Conservation (phyloP, 2,113 vertebrate species). For the Gymnorhina tibicen region DNA sequence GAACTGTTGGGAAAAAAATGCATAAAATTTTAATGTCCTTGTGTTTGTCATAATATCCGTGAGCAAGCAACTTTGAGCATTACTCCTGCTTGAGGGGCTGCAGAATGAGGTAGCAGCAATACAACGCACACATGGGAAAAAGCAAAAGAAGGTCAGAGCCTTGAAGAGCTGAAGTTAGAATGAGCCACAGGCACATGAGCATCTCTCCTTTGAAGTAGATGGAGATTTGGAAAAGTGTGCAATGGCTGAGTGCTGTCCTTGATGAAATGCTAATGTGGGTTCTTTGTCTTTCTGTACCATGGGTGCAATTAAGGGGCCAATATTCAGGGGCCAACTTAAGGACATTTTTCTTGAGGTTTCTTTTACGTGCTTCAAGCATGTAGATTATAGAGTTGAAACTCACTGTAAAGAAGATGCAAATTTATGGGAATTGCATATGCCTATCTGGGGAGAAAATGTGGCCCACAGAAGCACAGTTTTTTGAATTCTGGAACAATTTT, state of each 20-base stretch:
- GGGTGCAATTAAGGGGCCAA: background rate
- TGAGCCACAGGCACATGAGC: background rate
- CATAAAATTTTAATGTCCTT: background rate
- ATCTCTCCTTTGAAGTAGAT: slow-evolving; percentile 20
- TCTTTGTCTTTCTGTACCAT: background rate
- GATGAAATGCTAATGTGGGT: background rate
- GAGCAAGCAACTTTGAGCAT: background rate
- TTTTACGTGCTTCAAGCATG: background rate
- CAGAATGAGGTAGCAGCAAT: background rate
- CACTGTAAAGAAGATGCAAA: background rate
- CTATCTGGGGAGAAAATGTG: background rate
- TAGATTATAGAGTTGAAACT: background rate
- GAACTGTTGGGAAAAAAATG: background rate
- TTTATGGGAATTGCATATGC: background rate
- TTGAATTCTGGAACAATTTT: background rate
- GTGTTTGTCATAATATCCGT: background rate
- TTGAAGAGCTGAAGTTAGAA: background rate
- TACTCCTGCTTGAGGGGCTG: background rate
- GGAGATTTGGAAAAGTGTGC: background rate
- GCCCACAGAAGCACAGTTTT: background rate
- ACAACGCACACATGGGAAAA: background rate
- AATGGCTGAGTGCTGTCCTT: background rate
- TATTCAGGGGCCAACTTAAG: background rate
- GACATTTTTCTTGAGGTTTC: background rate
- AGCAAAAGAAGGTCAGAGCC: background rate